A percentile compares a stretch with the other conserved stretches of the same genome.
phyloP scores from a whole-genome alignment of 2,113 vertebrate species.

The Rhabdornis inornatus region DNA sequence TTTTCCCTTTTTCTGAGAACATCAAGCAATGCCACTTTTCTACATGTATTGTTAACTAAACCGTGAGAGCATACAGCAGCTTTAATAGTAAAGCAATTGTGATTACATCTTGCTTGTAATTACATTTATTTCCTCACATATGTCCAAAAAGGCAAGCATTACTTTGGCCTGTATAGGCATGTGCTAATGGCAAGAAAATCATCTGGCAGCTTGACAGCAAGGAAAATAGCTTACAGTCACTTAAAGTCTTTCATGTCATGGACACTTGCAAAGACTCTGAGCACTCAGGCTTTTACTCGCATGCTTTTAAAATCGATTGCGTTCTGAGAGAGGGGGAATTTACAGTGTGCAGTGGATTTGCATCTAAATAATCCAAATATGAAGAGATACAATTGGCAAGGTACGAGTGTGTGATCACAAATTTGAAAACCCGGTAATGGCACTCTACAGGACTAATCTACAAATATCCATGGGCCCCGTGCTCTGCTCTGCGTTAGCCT shows the following conservation, averaged over 20 bases:
- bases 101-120: conserved; percentile 76
- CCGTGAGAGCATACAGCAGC: conserved; percentile 24
- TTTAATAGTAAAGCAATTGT: conserved; percentile 67
- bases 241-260: conserved; percentile 61
- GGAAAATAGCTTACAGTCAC: conserved; percentile 67
- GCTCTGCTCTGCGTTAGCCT: rapidly evolving
- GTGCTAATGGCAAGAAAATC: conserved; percentile 63
- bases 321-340: conserved; percentile 50
- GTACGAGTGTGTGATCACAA: background rate
- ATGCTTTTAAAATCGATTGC: conserved; percentile 69
- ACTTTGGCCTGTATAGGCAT: conserved; percentile 38
- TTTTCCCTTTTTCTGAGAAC: conserved; percentile 21
- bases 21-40: conserved; percentile 41
- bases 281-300: conserved; percentile 39
- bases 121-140: conserved; percentile 74
- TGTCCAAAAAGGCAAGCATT: conserved; percentile 67
- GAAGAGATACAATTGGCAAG: background rate
- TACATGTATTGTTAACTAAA: conserved; percentile 63
- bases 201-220: conserved; percentile 48
- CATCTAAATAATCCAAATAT: conserved; percentile 69
- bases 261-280: conserved; percentile 52
- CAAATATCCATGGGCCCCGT: rapidly evolving
- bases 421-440: background rate
- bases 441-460: background rate
- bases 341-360: conserved; percentile 54